Evolutionary conservation across 2,888 invertebrate species (phyloP).

Genomic region (Caenorhabditis macrosperma): DNA sequence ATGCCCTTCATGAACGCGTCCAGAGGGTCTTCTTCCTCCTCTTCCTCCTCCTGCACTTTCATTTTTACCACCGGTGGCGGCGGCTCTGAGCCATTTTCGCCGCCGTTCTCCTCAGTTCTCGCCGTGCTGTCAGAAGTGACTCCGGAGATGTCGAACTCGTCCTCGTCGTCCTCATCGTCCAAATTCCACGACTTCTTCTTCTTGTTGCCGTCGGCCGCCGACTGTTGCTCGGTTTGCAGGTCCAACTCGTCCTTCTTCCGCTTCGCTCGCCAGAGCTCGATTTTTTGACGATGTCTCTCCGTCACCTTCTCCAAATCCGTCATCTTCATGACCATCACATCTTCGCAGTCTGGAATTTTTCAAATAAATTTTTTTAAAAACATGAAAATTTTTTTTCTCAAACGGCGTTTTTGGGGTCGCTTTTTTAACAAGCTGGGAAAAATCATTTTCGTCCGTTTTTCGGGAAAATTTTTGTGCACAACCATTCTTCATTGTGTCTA

Average conservation of each 20-base stretch:
- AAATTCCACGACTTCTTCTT: slow-evolving; percentile 91
- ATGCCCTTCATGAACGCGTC: slow-evolving; percentile 93
- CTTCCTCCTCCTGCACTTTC: slow-evolving; percentile 79
- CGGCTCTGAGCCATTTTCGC: too few relatives aligned
- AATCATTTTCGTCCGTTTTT: slow-evolving; percentile 11
- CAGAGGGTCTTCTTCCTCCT: slow-evolving; percentile 93
- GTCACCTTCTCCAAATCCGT: slow-evolving; percentile 60
- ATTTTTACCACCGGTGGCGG: slow-evolving; percentile 38
- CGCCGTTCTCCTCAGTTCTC: slow-evolving; percentile 50
- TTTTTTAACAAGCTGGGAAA: too few relatives aligned
- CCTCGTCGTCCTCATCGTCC: slow-evolving; percentile 88
- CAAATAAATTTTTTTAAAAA: neutral
- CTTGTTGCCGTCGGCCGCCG: neutral
- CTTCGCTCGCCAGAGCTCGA: slow-evolving; percentile 63
- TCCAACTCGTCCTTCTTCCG: slow-evolving; percentile 60
- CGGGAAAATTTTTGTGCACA: too few relatives aligned
- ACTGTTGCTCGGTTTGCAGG: slow-evolving; percentile 29
- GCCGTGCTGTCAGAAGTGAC: neutral
- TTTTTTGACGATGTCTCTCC: slow-evolving; percentile 66
- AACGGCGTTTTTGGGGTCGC: neutral
- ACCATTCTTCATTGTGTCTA: too few relatives aligned
- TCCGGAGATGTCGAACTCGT: slow-evolving; percentile 32
- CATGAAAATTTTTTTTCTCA: neutral
- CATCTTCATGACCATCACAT: slow-evolving; percentile 43
- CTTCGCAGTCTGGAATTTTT: slow-evolving; percentile 23